Conservation (phyloP, 2,888 invertebrate genomes). For the Helleia helle region DNA sequence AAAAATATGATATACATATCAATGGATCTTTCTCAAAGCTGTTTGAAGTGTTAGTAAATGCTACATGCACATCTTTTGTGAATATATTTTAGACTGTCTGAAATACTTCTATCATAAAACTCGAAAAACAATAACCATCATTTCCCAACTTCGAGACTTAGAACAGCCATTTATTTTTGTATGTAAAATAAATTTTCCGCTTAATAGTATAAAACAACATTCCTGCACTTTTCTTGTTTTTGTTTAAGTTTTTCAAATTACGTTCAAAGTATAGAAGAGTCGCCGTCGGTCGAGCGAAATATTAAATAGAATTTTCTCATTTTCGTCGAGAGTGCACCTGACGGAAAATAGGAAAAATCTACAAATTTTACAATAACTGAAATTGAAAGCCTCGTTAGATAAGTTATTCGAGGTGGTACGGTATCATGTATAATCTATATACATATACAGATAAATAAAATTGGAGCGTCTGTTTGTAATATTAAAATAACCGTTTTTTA, state of each 20-base stretch:
- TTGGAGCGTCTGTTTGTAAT: too few relatives aligned
- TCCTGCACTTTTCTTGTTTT: not conserved
- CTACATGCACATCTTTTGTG: too few relatives aligned
- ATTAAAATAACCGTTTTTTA: too few relatives aligned
- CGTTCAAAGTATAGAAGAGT: not conserved
- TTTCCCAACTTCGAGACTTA: not conserved
- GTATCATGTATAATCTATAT: too few relatives aligned
- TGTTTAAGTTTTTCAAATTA: conserved; percentile 3
- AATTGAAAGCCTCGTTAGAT: too few relatives aligned
- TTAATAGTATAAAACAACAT: not conserved
- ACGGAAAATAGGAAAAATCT: conserved; percentile 1
- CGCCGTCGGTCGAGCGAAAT: not conserved
- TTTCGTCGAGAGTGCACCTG: conserved; percentile 3
- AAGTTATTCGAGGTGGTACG: too few relatives aligned
- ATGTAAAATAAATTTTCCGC: conserved; percentile 1
- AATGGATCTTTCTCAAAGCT: too few relatives aligned
- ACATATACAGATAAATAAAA: too few relatives aligned
- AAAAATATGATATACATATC: too few relatives aligned
- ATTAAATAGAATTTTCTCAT: conserved; percentile 6
- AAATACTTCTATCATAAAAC: not conserved
- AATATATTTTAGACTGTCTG: not conserved
- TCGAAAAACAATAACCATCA: not conserved
- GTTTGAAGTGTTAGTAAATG: too few relatives aligned
- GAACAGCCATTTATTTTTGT: not conserved
- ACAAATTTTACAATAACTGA: too few relatives aligned